Conservation (phyloP, 2,797 vertebrate genomes). For the Lagorchestes hirsutus region DNA sequence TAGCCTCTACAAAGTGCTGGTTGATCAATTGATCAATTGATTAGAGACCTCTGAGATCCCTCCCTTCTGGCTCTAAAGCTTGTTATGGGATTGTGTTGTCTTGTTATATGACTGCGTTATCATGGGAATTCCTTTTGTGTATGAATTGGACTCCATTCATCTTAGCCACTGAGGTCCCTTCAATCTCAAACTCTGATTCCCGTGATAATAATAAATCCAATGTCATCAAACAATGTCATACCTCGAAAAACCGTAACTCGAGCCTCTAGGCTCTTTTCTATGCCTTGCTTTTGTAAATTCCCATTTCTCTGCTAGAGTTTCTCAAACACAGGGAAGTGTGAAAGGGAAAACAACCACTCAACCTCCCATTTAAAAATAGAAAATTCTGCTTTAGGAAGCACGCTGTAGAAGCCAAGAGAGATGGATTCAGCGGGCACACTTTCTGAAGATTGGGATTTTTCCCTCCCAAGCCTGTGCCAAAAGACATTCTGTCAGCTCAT, state of each 20-base stretch:
- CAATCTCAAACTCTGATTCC: not conserved
- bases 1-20: not conserved
- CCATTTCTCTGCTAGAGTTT: constrained; percentile 55
- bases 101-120: not conserved
- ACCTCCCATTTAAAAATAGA: constrained; percentile 58
- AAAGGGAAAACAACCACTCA: constrained; percentile 65
- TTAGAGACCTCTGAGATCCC: not conserved
- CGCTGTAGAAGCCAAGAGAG: constrained; percentile 40
- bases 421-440: constrained; percentile 46
- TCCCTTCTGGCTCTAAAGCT: not conserved
- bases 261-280: constrained; percentile 41
- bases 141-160: not conserved
- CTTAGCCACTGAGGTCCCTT: not conserved
- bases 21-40: not conserved
- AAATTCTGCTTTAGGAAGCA: constrained; percentile 55
- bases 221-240: not conserved
- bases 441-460: constrained; percentile 44
- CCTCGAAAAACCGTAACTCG: constrained; percentile 45
- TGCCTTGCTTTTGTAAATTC: constrained; percentile 50
- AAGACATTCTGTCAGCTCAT: not conserved
- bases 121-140: not conserved
- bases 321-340: constrained; percentile 56
- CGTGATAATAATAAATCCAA: not conserved
- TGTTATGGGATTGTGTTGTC: not conserved
- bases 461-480: constrained; percentile 40